Conservation (phyloP, 1,140 invertebrate genomes). For the Spodoptera litura region DNA sequence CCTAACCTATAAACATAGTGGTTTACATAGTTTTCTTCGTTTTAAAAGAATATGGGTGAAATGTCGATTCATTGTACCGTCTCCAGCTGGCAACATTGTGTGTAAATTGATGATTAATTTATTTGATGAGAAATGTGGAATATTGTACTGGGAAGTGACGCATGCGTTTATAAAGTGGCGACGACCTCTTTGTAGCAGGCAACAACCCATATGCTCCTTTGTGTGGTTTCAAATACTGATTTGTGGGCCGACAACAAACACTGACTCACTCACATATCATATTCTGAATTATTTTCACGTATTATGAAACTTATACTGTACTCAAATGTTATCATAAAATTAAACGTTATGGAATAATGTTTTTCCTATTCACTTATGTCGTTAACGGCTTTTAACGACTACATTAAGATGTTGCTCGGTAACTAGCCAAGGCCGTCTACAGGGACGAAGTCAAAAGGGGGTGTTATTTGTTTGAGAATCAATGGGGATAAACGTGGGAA, state of each 20-base stretch:
- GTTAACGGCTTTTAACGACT: slow-evolving; percentile 11
- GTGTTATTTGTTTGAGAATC: slow-evolving; percentile 8
- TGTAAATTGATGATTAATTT: slow-evolving; percentile 53
- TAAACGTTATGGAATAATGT: slow-evolving; percentile 29
- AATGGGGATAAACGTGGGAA: slow-evolving; percentile 12
- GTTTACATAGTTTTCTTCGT: slow-evolving; percentile 15
- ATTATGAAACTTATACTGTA: slow-evolving; percentile 14
- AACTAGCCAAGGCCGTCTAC: slow-evolving; percentile 19
- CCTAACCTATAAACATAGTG: background rate
- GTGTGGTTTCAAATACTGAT: slow-evolving; percentile 69
- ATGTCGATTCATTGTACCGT: slow-evolving; percentile 31
- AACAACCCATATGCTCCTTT: slow-evolving; percentile 70
- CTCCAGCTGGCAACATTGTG: slow-evolving; percentile 37
- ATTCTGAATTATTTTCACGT: slow-evolving; percentile 44
- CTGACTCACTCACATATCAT: slow-evolving; percentile 75
- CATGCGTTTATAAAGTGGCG: slow-evolving; percentile 63
- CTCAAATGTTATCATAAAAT: slow-evolving; percentile 24
- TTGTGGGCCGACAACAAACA: slow-evolving; percentile 72
- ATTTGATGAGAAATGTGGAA: slow-evolving; percentile 53
- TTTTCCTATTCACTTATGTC: slow-evolving; percentile 19
- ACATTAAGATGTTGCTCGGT: slow-evolving; percentile 31
- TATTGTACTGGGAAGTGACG: slow-evolving; percentile 71
- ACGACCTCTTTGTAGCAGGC: slow-evolving; percentile 68
- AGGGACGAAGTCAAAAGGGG: slow-evolving; percentile 24
- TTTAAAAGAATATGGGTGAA: slow-evolving; percentile 22